These are phyloP conservation scores for Coleophora flavipennella DNA, from an alignment of 2,888 invertebrate species.

Conservation along the genomic window DNA sequence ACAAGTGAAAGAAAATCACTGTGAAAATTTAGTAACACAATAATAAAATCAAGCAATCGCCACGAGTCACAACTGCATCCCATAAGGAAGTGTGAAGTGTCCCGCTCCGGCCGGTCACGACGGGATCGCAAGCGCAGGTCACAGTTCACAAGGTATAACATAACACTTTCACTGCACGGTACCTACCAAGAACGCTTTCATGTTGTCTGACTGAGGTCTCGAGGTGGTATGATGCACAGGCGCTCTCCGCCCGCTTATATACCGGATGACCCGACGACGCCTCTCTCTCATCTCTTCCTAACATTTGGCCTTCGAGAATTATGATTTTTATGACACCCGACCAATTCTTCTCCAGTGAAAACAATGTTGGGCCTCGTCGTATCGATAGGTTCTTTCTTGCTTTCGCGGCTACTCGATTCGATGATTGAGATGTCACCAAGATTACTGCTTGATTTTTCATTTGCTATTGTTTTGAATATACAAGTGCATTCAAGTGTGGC, in stretches of 20 bases:
- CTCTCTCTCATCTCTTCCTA: constrained; percentile 71
- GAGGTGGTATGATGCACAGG: constrained; percentile 66
- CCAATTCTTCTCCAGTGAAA: constrained; percentile 66
- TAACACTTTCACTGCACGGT: constrained; percentile 64
- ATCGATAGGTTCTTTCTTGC: constrained; percentile 27
- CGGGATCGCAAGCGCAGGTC: constrained; percentile 35
- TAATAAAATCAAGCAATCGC: constrained; percentile 37
- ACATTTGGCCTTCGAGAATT: constrained; percentile 72
- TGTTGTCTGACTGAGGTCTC: constrained; percentile 68
- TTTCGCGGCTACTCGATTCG: constrained; percentile 36
- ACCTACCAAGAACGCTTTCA: constrained; percentile 73
- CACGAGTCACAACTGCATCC: constrained; percentile 35
- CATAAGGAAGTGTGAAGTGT: constrained; percentile 48
- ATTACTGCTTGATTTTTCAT: constrained; percentile 11
- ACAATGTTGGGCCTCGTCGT: constrained; percentile 49
- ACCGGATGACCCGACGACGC: constrained; percentile 49
- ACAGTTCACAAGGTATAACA: constrained; percentile 47
- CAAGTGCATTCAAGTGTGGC: no score
- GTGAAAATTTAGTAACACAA: constrained; percentile 9
- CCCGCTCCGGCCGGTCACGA: constrained; percentile 31
- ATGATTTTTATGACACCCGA: constrained; percentile 69
- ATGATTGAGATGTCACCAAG: constrained; percentile 21
- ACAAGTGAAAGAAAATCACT: no score
- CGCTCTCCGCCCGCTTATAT: constrained; percentile 53
- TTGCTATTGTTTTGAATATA: constrained; percentile 10